Evolutionary conservation across 2,797 vertebrate genomes (phyloP).

Genomic region (Phalanger gymnotis): DNA sequence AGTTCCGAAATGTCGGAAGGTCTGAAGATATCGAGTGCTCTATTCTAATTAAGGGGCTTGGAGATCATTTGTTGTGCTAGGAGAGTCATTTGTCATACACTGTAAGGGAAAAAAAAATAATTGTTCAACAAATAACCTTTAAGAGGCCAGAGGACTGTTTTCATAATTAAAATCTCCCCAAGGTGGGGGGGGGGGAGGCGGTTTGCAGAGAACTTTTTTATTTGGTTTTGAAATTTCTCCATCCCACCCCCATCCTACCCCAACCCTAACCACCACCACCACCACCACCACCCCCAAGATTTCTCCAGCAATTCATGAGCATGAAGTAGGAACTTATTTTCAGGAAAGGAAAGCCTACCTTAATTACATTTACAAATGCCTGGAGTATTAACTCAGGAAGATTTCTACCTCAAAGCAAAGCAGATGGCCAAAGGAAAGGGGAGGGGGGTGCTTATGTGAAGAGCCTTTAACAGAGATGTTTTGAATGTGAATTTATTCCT

Average conservation of each 20-base stretch:
- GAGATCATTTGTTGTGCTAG: slow-evolving; percentile 83
- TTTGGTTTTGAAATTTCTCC: slow-evolving; percentile 50
- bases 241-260: neutral
- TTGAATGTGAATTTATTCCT: neutral
- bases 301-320: slow-evolving; percentile 43
- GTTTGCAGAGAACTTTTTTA: slow-evolving; percentile 74
- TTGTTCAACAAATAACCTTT: slow-evolving; percentile 86
- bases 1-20: slow-evolving; percentile 82
- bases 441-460: slow-evolving; percentile 11
- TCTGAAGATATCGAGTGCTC: slow-evolving; percentile 84
- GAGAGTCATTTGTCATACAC: slow-evolving; percentile 85
- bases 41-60: slow-evolving; percentile 88
- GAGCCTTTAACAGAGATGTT: slow-evolving; percentile 17
- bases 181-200: neutral
- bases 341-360: slow-evolving; percentile 11
- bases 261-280: neutral
- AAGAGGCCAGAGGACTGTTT: slow-evolving; percentile 80
- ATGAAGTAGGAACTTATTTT: slow-evolving; percentile 46
- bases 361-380: slow-evolving; percentile 53
- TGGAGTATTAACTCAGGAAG: neutral
- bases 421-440: slow-evolving; percentile 29
- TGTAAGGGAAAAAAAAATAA: slow-evolving; percentile 74
- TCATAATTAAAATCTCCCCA: slow-evolving; percentile 75
- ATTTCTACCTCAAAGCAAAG: slow-evolving; percentile 45
- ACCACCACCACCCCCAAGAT: slow-evolving; percentile 45